A percentile compares a stretch with the other conserved stretches of the same genome.
Evolutionary conservation across 1,140 invertebrate species (phyloP).

Genomic region (Uloborus diversus): DNA sequence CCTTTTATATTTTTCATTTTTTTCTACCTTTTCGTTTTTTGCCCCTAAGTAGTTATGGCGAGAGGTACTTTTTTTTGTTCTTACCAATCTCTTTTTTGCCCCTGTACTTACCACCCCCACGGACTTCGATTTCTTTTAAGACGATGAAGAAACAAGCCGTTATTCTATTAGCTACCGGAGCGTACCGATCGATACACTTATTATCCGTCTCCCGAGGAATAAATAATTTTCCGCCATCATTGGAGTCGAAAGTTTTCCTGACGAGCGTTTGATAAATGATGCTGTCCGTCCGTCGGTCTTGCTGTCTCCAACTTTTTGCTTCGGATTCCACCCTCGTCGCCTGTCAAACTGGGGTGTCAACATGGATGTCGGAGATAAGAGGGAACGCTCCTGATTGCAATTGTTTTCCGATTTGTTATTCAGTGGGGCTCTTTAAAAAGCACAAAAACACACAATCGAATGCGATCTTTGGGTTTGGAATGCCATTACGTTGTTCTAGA

Average conservation of each 20-base stretch:
- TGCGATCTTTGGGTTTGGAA: no score
- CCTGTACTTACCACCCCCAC: no score
- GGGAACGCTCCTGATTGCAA: no score
- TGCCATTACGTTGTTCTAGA: no score
- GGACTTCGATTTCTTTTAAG: constrained; percentile 35
- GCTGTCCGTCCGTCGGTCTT: no score
- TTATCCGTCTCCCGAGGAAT: constrained; percentile 30
- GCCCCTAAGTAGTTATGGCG: constrained; percentile 22
- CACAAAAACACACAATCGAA: no score
- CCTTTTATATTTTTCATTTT: constrained; percentile 18
- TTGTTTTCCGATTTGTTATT: no score
- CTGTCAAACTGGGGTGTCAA: no score
- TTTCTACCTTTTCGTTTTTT: constrained; percentile 1
- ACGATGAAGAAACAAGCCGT: constrained; percentile 31
- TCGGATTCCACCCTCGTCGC: no score
- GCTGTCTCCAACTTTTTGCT: no score
- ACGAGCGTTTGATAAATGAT: constrained; percentile 8
- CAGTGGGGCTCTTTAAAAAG: no score
- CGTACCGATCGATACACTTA: constrained; percentile 36
- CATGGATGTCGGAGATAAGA: no score
- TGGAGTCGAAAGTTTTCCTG: constrained; percentile 31
- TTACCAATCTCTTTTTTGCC: background rate
- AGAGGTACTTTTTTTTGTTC: background rate
- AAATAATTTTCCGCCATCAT: constrained; percentile 40
- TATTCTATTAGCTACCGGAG: constrained; percentile 27